Evolutionary conservation across 2,113 vertebrate genomes (phyloP), one percentile per base, ranked within the genome.

Genomic region (Scopus umbretta): DNA sequence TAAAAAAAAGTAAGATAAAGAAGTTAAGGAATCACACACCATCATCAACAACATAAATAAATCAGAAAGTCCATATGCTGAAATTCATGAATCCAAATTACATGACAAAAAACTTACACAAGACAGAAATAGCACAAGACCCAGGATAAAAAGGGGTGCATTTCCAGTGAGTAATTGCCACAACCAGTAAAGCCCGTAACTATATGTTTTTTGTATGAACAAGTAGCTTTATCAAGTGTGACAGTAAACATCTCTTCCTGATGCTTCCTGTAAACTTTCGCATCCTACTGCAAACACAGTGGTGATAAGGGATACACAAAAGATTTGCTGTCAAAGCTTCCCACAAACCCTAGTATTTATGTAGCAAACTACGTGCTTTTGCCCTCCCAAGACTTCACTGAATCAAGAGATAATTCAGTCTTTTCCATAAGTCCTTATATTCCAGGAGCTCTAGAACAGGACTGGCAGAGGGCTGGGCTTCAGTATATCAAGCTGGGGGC

Each of bases 11-110:
- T 45, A 63, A 80, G 78, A 95, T 79, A 72, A 92, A 96, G 80
- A 91, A 94, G 89, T 80, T 81, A 94, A 72, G 89, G 73, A 94
- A 96, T 87, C 76, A 36, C 84, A 87, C 43, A 85, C 63, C 71
- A 78, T 47, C 90, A 92, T 67, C 90, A 93, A 80, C 81, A 93
- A 78, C 82, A 96, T 96, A 92, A 96, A 96, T 96, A 97, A 96
- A 94, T 83, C 88, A 94, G 93, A 86, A 91, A 90, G 75, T 38
- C 96, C 90, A 94, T 96, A 94, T 92, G 92, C 63, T 90, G 63
- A 88, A 87, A 93, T 88, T 87, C 74, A 90, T 73, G 49, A 95
- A 93, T 91, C 59, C 83, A 86, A 91, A 80, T 86, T 92, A 79
- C 47, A 26, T 79, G 72, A 81, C 0, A 2, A 59, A 71, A 90